Evolutionary conservation across 2,888 invertebrate genomes (phyloP).

Genomic region (Watsonalla cultraria): DNA sequence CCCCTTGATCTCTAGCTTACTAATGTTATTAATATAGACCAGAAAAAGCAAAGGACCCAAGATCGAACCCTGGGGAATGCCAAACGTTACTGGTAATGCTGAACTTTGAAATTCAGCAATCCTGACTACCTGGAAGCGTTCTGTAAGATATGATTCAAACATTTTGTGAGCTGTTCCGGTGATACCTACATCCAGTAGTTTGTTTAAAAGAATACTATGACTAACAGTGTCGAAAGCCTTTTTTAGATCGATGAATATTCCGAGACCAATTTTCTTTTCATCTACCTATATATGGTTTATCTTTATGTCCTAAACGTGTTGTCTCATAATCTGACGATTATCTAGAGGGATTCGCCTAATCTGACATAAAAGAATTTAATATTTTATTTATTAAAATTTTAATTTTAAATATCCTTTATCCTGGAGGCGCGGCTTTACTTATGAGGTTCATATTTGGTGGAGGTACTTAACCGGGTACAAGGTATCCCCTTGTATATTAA

Average conservation of each 20-base stretch:
- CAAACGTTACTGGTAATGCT: background rate
- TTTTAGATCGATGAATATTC: constrained; percentile 5
- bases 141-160: background rate
- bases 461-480: too few species aligned
- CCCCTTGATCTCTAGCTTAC: too few species aligned
- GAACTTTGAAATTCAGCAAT: background rate
- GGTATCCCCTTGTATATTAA: too few species aligned
- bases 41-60: background rate
- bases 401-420: too few species aligned
- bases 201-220: background rate
- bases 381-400: too few species aligned
- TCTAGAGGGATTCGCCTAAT: too few species aligned
- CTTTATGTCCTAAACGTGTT: too few species aligned
- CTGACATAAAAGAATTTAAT: too few species aligned
- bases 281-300: too few species aligned
- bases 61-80: background rate
- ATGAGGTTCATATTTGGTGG: too few species aligned
- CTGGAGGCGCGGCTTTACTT: too few species aligned
- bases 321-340: too few species aligned
- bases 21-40: background rate
- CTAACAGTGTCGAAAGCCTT: constrained; percentile 6
- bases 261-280: constrained; percentile 3
- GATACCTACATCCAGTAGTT: background rate
- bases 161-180: background rate
- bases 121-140: background rate